Percentiles rank a stretch among this genome's conserved stretches.
These are phyloP conservation scores for Prionailurus bengalensis DNA, from an alignment of 2,113 vertebrate species.

Conservation along the genomic window DNA sequence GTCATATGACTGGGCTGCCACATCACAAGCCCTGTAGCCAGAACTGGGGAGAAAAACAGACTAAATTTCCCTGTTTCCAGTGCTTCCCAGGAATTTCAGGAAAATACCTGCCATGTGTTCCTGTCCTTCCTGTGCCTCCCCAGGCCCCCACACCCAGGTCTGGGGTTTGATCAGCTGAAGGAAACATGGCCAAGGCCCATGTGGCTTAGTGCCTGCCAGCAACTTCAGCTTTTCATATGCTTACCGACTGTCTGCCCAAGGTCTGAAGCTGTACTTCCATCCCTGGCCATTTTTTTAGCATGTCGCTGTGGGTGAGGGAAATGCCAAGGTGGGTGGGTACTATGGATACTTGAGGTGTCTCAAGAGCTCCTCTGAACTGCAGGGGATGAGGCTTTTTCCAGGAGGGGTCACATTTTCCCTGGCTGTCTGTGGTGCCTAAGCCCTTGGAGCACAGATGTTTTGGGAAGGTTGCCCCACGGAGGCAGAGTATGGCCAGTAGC, in stretches of 20 bases:
- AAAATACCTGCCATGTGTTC: background rate
- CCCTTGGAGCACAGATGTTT: background rate
- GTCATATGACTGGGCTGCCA: background rate
- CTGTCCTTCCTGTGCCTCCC: background rate
- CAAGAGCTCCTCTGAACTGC: background rate
- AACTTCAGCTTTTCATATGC: slow-evolving; percentile 80
- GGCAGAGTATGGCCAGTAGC: background rate
- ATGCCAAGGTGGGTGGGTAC: accelerated
- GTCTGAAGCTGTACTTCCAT: slow-evolving; percentile 72
- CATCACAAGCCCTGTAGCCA: background rate
- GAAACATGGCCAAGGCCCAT: slow-evolving; percentile 46
- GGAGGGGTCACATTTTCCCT: background rate
- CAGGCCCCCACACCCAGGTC: accelerated
- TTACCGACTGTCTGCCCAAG: slow-evolving; percentile 52
- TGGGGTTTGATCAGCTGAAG: background rate
- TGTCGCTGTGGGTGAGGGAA: background rate
- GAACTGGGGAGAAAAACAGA: background rate
- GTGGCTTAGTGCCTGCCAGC: slow-evolving; percentile 67
- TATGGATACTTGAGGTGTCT: accelerated
- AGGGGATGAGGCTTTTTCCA: background rate
- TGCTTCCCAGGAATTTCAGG: background rate
- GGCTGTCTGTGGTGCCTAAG: accelerated
- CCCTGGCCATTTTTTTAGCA: background rate
- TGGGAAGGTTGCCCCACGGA: background rate
- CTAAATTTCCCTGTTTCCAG: background rate